Conservation (phyloP, 2,113 vertebrate genomes). For the Lophotis ruficrista region DNA sequence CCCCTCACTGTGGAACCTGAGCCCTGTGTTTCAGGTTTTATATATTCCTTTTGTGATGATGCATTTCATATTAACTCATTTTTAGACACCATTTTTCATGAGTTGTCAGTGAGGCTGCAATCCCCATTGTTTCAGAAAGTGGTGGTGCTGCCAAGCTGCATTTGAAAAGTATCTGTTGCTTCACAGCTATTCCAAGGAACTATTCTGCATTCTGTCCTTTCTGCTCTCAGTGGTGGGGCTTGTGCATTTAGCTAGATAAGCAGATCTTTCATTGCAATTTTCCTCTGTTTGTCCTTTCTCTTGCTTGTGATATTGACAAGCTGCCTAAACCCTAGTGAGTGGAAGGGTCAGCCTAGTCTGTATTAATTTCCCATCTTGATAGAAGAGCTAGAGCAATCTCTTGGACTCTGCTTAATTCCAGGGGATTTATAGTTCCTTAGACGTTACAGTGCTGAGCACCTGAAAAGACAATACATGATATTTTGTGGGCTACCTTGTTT, state of each 20-base stretch:
- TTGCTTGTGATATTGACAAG: conserved; percentile 37
- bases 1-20: neutral
- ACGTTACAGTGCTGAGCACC: neutral
- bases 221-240: neutral
- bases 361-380: conserved; percentile 30
- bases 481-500: neutral
- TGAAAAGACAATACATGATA: neutral
- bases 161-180: conserved; percentile 53
- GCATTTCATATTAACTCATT: conserved; percentile 46
- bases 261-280: conserved; percentile 53
- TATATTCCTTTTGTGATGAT: conserved; percentile 29
- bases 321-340: neutral
- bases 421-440: neutral
- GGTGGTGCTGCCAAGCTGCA: neutral
- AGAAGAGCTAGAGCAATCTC: neutral
- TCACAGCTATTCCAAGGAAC: conserved; percentile 25
- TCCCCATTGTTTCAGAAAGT: conserved; percentile 33
- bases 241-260: conserved; percentile 59
- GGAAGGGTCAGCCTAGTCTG: conserved; percentile 43
- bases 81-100: conserved; percentile 50
- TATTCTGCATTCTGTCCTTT: conserved; percentile 46
- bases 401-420: neutral
- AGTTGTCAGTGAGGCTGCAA: conserved; percentile 14
- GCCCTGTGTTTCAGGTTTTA: conserved; percentile 2
- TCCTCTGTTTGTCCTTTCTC: conserved; percentile 47